These are phyloP conservation scores for Phrynosoma platyrhinos DNA, from an alignment of 2,113 vertebrate species.

Conservation along the genomic window DNA sequence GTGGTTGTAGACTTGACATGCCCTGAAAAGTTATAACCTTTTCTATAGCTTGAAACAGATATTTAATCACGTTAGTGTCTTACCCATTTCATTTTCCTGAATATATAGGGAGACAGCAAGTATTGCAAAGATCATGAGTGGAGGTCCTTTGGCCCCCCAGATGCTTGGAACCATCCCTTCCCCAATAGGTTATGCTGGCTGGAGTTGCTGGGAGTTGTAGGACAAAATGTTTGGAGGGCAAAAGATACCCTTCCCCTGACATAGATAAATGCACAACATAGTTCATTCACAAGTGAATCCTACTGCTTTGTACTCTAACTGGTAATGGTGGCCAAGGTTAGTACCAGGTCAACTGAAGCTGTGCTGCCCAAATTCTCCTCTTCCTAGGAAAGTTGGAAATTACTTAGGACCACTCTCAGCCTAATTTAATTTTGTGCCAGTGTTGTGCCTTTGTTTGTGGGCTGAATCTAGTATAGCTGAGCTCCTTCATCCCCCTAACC, in stretches of 20 bases:
- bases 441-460: no score
- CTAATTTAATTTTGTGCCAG: no score
- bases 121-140: background rate
- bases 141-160: background rate
- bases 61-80: conserved; percentile 27
- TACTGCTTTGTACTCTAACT: no score
- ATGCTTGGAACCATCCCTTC: background rate
- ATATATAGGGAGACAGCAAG: conserved; percentile 18
- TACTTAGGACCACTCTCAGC: no score
- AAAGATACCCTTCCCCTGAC: background rate
- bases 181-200: background rate
- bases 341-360: no score
- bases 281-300: background rate
- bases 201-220: background rate
- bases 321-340: no score
- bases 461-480: no score
- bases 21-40: background rate
- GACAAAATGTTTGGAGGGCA: background rate
- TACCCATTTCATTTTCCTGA: conserved; percentile 36
- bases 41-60: background rate
- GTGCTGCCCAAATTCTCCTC: no score
- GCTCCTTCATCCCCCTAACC: no score
- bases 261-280: background rate
- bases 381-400: no score
- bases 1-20: background rate